Evolutionary conservation across 1,140 invertebrate genomes (phyloP).

Genomic region (Diuraphis noxia): DNA sequence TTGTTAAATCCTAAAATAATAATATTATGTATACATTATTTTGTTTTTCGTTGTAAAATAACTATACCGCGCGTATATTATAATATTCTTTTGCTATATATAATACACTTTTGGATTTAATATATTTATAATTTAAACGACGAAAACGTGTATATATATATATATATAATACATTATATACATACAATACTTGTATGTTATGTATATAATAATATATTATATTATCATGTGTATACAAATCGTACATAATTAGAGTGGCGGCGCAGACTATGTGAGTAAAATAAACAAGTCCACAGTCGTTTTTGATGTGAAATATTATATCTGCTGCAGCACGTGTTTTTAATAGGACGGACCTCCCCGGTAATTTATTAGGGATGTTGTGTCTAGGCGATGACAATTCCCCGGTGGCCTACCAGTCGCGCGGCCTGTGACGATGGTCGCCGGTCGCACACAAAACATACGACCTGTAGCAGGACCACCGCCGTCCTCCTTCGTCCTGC

Average conservation of each 20-base stretch:
- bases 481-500: not conserved
- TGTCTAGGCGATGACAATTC: slow-evolving; percentile 53
- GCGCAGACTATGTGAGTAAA: not conserved
- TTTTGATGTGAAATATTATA: slow-evolving; percentile 45
- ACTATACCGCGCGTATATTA: not conserved
- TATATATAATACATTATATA: not conserved
- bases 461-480: not conserved
- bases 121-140: not conserved
- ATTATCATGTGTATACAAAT: not conserved
- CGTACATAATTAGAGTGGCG: not conserved
- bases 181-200: not conserved
- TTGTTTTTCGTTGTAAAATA: not conserved
- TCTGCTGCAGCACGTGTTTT: slow-evolving; percentile 46
- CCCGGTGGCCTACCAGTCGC: slow-evolving; percentile 28
- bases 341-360: slow-evolving; percentile 45
- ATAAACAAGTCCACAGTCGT: not conserved
- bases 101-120: not conserved
- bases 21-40: not conserved
- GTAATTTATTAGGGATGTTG: slow-evolving; percentile 52
- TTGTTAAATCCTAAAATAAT: not conserved
- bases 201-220: not conserved
- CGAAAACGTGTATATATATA: not conserved
- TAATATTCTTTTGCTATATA: not conserved
- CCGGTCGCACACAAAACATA: not conserved
- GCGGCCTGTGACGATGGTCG: not conserved